Evolutionary conservation across 1,140 invertebrate species (phyloP), one percentile per base, ranked within the genome.

Genomic region (Drosophila equinoxialis): DNA sequence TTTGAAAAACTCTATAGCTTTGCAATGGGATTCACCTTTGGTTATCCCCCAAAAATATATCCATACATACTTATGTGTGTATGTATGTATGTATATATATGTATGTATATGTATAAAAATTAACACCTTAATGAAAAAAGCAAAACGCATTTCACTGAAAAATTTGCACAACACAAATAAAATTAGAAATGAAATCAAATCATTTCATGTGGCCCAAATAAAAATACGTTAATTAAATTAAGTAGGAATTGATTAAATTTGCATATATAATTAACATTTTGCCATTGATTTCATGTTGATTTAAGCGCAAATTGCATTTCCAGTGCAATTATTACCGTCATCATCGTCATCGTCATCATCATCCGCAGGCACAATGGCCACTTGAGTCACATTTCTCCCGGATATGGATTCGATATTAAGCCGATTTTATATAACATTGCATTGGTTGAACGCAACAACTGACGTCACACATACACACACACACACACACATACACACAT

Each of bases 181-280:
- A 33, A 57, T 57, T 33, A 57, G n/a, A 57, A 57, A 57, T 23
- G 23, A 14, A 69, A 68, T 58, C 41, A 75, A 75, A 11, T 64
- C 11, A 33, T 14, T 10, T 17, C 14, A 23, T 51, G 17, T 42
- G 51, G 57, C 30, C 51, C 60, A 70, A 74, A 73, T 77, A 74
- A 77, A 80, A 57, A 14, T 65, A 26, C 51, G 78, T 75, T 79
- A 86, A 86, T 85, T 85, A 68, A 86, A 85, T 85, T 79, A 87
- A 68, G 51, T 57, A 14, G 11, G 45, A 37, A 58, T 71, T 74
- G 65, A 83, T 87, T 87, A 57, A 79, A 86, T 83, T 83, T 77
- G 71, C 76, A 83, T 76, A 48, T 71, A 58, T 77, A 79, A 87
- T 86, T 82, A 79, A 71, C 67, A 71, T 39, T 74, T 64, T 59